A percentile compares a stretch with the other conserved stretches of the same genome.
Conservation (phyloP, 2,888 invertebrate species). For the Anagyrus pseudococci region DNA sequence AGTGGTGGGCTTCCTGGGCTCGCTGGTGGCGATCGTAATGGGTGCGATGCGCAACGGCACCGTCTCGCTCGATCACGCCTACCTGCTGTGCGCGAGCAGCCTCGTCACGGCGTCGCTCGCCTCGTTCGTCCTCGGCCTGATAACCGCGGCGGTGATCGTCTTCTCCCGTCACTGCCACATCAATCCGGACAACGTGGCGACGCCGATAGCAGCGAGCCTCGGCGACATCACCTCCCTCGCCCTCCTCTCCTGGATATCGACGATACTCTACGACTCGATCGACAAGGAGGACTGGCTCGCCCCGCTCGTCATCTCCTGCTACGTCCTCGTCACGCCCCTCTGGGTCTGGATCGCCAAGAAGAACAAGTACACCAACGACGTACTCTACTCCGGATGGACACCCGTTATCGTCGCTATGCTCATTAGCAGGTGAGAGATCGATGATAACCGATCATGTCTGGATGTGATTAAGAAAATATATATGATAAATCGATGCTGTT, state of each 20-base stretch:
- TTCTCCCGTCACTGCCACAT: constrained; percentile 73
- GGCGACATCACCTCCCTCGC: constrained; percentile 79
- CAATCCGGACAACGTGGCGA: constrained; percentile 82
- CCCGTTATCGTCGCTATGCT: constrained; percentile 83
- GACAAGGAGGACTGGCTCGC: constrained; percentile 71
- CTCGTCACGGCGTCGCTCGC: constrained; percentile 79
- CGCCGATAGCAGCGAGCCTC: constrained; percentile 81
- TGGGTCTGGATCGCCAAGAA: constrained; percentile 77
- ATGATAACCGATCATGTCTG: background rate
- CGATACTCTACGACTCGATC: constrained; percentile 66
- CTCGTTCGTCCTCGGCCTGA: constrained; percentile 73
- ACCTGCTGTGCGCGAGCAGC: constrained; percentile 77
- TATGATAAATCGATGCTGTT: constrained; percentile 9
- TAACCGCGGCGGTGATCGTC: constrained; percentile 77
- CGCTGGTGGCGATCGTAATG: constrained; percentile 73
- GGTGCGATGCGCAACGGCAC: constrained; percentile 71
- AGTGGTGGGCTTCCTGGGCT: constrained; percentile 76
- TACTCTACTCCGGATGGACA: constrained; percentile 77
- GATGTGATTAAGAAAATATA: background rate
- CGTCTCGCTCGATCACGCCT: constrained; percentile 71
- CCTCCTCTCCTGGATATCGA: constrained; percentile 68
- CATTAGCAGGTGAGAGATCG: constrained; percentile 71
- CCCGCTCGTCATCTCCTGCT: constrained; percentile 69
- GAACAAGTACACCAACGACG: constrained; percentile 74
- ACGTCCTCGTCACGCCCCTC: constrained; percentile 72